Base-by-base conservation (phyloP, 2,888 invertebrate genomes). In the Gonocerus acuteangulatus region DNA sequence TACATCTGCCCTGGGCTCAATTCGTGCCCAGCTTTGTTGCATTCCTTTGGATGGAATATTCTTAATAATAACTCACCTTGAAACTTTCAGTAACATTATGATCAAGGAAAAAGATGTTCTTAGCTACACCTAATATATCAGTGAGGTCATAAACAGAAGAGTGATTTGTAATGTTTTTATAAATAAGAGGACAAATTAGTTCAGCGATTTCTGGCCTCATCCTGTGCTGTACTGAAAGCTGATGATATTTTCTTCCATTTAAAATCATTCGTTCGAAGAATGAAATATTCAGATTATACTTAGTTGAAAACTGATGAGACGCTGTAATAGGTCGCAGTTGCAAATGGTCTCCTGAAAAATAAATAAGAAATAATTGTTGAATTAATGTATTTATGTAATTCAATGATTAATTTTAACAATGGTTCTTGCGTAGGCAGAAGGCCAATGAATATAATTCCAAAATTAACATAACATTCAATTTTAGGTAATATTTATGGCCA, bases 81-180 rank as follows among this genome's bases (percentile, higher is more conserved):
- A 9, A 39, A 27, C 52, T 19, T 27, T 64, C 63, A 16, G 19
- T 36, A 19, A 52, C 18, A 1, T 75, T 71, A 71, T 89, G 89
- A 42, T 76, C 76, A 21, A 84, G 74, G 72, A 92, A 90, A 73
- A 78, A 89, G 59, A 92, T 65, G 71, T 82, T 82, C 19, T 79
- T 75, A 1, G 68, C 72, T 70, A 89, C 76, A 1, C 87, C 87
- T 1, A 71, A 72, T 0, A 90, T 77, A 48, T 76, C 68, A 0
- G 79, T 78, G 71, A 83, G 84, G 1, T 70, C 51, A 0, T 70
- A 59, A 2, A 88, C 87, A 0, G 75, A 78, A 0, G 75, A 72
- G 68, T 86, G 83, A 71, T 84, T 80, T 51, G 79, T 69, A 48
- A 90, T 71, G 16, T 74, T 72, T 0, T 79, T 75, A 71, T 93